These are phyloP conservation scores for Aphodius sticticus DNA, from an alignment of 2,888 invertebrate genomes.

Conservation along the genomic window DNA sequence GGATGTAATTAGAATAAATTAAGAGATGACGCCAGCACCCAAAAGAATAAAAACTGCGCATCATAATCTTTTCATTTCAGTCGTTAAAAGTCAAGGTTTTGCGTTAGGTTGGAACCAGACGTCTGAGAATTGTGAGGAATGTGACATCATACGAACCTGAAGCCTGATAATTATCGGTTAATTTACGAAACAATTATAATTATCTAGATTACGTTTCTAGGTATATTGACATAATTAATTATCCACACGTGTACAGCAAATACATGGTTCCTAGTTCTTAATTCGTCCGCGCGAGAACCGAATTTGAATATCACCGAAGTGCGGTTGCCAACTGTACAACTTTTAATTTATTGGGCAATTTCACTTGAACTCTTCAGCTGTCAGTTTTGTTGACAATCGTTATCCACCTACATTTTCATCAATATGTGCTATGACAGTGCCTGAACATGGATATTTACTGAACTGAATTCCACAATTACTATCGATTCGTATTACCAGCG, in stretches of 20 bases:
- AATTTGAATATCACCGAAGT: neutral
- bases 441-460: neutral
- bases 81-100: conserved; percentile 4
- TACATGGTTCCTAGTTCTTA: neutral
- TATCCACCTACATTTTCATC: neutral
- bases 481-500: neutral
- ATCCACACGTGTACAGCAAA: too few species aligned
- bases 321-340: neutral
- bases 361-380: neutral
- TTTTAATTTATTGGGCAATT: neutral
- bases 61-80: neutral
- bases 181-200: neutral
- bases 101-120: neutral
- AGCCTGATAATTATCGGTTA: neutral
- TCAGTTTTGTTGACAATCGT: neutral
- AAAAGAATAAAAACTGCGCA: neutral
- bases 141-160: neutral
- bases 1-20: neutral
- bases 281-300: neutral
- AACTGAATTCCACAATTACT: neutral
- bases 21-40: neutral
- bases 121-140: neutral
- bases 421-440: neutral
- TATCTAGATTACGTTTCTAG: neutral
- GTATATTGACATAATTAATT: neutral